Base-by-base conservation (phyloP, 2,888 invertebrate species). In the Hartigia nigra region DNA sequence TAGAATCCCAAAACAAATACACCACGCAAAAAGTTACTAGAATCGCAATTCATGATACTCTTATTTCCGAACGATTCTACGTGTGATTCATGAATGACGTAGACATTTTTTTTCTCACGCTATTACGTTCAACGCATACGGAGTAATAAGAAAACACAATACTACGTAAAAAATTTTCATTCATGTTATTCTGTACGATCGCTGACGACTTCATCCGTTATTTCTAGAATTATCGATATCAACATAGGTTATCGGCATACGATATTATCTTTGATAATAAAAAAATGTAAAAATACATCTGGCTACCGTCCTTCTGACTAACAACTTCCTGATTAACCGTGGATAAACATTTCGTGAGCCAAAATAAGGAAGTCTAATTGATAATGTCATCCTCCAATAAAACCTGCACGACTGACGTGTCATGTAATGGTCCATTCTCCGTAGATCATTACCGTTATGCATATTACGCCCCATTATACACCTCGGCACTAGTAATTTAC, bases 401-500 rank as follows among this genome's bases (percentile, higher is more conserved):
- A 55, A 55, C 39, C 39, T 55, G 39, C 39, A 55, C 4, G 39
- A 55, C 23, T 55, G 1, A 55, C 39, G 39, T 55, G 39, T 35
- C n/a, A 9, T 37, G 32, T 39, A 74, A 75, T 79, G 82, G 82
- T 84, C 84, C 81, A 78, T 80, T 82, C 69, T 74, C 75, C 77
- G 76, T 76, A 74, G 74, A 76, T 23, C 39, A 34, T 34, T 55
- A 55, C 39, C 39, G 39, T 55, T 55, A 55, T 55, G 39, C 14
- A 55, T 23, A 55, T 55, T 55, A 55, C 39, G 39, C 23, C 69
- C n/a, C 11, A 9, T 70, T 69, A 74, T 76, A 75, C 69, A 76
- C 74, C 74, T 74, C 32, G 72, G 80, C 82, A 81, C 82, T 82
- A 79, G 81, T 80, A 82, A 85, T 85, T 84, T 81, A 80, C 79